Base-by-base conservation (phyloP, 2,797 vertebrate genomes). In the Rhadinocentrus ornatus region DNA sequence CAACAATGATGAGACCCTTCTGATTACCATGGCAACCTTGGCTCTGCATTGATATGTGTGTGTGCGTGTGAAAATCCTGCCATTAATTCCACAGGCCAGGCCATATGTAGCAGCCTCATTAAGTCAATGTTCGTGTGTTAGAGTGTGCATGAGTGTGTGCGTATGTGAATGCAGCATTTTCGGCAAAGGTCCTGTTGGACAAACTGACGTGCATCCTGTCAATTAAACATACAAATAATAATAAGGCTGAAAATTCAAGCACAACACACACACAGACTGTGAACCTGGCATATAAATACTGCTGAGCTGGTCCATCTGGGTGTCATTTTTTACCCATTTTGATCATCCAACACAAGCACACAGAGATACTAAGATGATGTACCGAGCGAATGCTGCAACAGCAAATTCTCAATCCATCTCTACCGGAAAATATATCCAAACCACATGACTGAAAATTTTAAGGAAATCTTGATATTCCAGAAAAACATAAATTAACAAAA, bases 81-180 rank as follows among this genome's bases (percentile, higher is more conserved):
- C 70, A 80, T 77, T 73, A 66, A 73, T 76, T 85, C 79, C 73
- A 86, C 66, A 85, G 83, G 73, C 86, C 34, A 34, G 18, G 62
- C 82, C 82, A 86, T 88, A 88, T 91, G 86, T 74, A 84, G 73
- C 69, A 50, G 58, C 73, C 81, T 90, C 88, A 89, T 89, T 88
- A 87, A 69, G 78, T 77, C 77, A 82, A 78, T 84, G 61, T 65
- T 37, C 72, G 68, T 72, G 66, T 58, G 57, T 48, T 34, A 56
- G 24, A 29, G 60, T 52, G 55, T 41, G 27, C 59, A 31, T 62
- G 41, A 64, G 37, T 59, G 73, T 56, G 56, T 53, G 61, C 31
- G 57, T 71, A 69, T 52, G 71, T 32, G 64, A 62, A 71, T 69
- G 73, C 75, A 66, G 73, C 48, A 69, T 82, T 74, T 75, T 60